phyloP scores from a whole-genome alignment of 2,888 invertebrate genomes.

The Liodrosophila aerea region DNA sequence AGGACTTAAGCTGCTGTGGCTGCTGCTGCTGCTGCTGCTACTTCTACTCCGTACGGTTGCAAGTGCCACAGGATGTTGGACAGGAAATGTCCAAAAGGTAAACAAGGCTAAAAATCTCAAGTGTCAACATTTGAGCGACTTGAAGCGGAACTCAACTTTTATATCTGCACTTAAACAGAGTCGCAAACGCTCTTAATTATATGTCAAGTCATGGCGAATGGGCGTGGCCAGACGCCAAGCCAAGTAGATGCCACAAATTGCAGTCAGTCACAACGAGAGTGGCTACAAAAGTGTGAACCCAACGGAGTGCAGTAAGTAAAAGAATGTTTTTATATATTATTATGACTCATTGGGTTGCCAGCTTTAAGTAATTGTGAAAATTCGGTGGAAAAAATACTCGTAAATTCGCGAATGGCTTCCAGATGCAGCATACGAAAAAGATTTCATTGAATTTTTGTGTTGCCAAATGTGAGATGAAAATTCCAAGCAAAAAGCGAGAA shows the following conservation, averaged over 20 bases:
- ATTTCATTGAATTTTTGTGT: no score
- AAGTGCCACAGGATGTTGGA: constrained; percentile 49
- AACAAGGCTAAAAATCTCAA: constrained; percentile 42
- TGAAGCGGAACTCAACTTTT: constrained; percentile 40
- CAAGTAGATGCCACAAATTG: constrained; percentile 29
- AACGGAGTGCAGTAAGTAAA: no score
- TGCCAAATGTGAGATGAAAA: no score
- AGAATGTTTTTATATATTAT: no score
- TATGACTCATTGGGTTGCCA: no score
- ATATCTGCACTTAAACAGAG: constrained; percentile 44
- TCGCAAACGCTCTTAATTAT: constrained; percentile 42
- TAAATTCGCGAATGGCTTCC: no score
- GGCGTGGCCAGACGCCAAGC: constrained; percentile 33
- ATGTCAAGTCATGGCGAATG: constrained; percentile 43
- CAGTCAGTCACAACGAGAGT: constrained; percentile 38
- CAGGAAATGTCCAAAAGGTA: constrained; percentile 54
- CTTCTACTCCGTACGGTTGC: no score
- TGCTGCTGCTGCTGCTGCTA: constrained; percentile 5
- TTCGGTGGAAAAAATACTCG: no score
- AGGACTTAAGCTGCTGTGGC: background rate
- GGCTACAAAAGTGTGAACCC: constrained; percentile 1
- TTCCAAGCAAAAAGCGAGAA: no score
- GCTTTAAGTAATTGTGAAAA: no score
- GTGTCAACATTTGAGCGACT: constrained; percentile 54
- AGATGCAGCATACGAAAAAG: no score